Base-by-base conservation (phyloP, 2,797 vertebrate species). In the Acipenser transmontanus region DNA sequence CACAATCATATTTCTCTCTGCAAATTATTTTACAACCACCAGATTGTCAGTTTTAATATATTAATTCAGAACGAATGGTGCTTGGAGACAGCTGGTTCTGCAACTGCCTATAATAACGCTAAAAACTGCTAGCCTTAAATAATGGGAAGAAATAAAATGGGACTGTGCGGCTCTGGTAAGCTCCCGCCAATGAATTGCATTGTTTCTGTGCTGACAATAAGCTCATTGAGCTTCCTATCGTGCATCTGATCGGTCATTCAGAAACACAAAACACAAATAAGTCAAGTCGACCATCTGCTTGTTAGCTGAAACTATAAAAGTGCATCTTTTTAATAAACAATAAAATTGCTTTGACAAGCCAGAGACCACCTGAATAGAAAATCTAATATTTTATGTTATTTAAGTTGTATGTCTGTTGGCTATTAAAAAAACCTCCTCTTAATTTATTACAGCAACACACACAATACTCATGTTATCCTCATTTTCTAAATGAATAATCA, bases 401-500 rank as follows among this genome's bases (percentile, higher is more conserved):
- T 92, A 94, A 94, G 92, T 91, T 92, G 85, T 86, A 87, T 92
- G 91, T 92, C 90, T 91, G 90, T 89, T 91, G 92, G 88, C 91
- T 89, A 94, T 91, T 92, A 94, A 96, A 94, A 92, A 92, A 90
- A 91, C 90, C 92, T 89, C 80, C 91, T 92, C 91, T 98, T 96
- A 96, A 98, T 98, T 97, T 95, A 98, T 98, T 92, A 96, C 91
- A 91, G 91, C 93, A 95, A 93, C 91, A 93, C 92, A 92, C 94
- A 93, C 94, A 94, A 92, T 94, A 89, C 93, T 91, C 89, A 93
- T 96, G 95, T 97, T 91, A 95, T 98, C 94, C 95, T 98, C 96
- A 99, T 99, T 99, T 99, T 98, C 96, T 97, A 97, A 99, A 98
- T 98, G 96, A 99, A 99, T 98, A 99, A 98, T 98, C 97, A 98